Percentiles rank a stretch among this genome's conserved stretches.
Evolutionary conservation across 2,888 invertebrate species (phyloP).

Genomic region (Drosophila acutilabella): DNA sequence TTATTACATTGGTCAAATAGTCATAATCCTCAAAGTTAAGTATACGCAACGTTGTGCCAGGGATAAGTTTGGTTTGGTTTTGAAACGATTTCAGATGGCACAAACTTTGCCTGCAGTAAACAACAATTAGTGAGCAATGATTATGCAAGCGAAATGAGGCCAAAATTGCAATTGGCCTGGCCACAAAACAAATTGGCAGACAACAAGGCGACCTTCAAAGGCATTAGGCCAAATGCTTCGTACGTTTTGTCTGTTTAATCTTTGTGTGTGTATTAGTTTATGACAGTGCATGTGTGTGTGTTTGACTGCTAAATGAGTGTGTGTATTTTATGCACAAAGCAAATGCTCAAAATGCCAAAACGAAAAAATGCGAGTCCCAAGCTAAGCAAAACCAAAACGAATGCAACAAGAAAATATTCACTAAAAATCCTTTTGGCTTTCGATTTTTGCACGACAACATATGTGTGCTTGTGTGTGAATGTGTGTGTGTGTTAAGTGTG

Average conservation of each 20-base stretch:
- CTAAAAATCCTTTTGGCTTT: slow-evolving; percentile 46
- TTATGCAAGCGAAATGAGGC: slow-evolving; percentile 67
- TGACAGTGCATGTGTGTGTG: slow-evolving; percentile 6
- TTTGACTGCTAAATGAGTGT: slow-evolving; percentile 7
- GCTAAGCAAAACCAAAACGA: slow-evolving; percentile 26
- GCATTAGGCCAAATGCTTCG: slow-evolving; percentile 56
- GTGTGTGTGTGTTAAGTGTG: slow-evolving; percentile 13
- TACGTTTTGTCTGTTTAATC: slow-evolving; percentile 19
- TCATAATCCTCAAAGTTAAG: slow-evolving; percentile 15
- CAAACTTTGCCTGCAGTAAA: slow-evolving; percentile 44
- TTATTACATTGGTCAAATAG: slow-evolving; percentile 32
- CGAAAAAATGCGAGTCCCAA: slow-evolving; percentile 36
- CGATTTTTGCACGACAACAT: slow-evolving; percentile 43
- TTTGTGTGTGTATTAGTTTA: slow-evolving; percentile 17
- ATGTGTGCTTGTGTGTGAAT: slow-evolving; percentile 10
- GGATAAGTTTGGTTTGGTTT: background rate
- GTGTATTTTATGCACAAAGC: slow-evolving; percentile 59
- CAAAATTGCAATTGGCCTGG: slow-evolving; percentile 43
- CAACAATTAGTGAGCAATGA: slow-evolving; percentile 66
- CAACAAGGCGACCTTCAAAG: slow-evolving; percentile 53
- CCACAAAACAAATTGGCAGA: slow-evolving; percentile 55
- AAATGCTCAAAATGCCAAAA: slow-evolving; percentile 47
- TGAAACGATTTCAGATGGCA: slow-evolving; percentile 12
- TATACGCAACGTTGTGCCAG: slow-evolving; percentile 27
- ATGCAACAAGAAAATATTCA: slow-evolving; percentile 70